Conservation (phyloP, 2,797 vertebrate genomes). For the Pantherophis vulpinus region DNA sequence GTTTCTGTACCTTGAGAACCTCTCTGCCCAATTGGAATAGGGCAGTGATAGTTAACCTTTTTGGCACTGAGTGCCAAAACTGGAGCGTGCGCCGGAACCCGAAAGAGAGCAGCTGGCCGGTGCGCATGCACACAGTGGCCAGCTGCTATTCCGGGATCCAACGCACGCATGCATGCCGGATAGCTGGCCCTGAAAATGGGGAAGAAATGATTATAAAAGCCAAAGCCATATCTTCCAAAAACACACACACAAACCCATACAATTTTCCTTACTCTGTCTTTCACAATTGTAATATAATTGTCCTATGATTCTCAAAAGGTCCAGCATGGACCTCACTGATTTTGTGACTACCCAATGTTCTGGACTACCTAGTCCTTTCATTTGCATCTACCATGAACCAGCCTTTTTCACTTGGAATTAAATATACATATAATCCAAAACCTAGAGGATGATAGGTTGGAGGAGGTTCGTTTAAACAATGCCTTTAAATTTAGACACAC, state of each 20-base stretch:
- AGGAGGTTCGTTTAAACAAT: neutral
- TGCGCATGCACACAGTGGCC: no score
- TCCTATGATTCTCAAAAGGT: slow-evolving; percentile 29
- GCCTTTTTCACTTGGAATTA: neutral
- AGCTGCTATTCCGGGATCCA: no score
- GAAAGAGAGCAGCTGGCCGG: no score
- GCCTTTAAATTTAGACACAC: neutral
- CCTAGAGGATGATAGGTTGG: neutral
- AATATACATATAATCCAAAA: neutral
- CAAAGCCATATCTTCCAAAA: slow-evolving; percentile 38
- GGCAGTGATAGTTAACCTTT: neutral
- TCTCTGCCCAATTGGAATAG: neutral
- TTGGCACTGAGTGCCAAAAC: no score
- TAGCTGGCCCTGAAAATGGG: neutral
- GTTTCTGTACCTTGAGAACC: neutral
- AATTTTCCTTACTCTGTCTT: neutral
- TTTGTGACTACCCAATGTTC: neutral
- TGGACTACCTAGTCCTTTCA: neutral
- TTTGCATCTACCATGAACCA: neutral
- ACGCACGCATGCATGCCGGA: neutral
- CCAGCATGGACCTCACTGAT: neutral
- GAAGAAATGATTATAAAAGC: slow-evolving; percentile 40
- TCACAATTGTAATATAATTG: slow-evolving; percentile 17
- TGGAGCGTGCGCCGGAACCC: no score
- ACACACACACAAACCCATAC: no score